Conservation (phyloP, 1,140 invertebrate species). For the Brachionus manjavacas region DNA sequence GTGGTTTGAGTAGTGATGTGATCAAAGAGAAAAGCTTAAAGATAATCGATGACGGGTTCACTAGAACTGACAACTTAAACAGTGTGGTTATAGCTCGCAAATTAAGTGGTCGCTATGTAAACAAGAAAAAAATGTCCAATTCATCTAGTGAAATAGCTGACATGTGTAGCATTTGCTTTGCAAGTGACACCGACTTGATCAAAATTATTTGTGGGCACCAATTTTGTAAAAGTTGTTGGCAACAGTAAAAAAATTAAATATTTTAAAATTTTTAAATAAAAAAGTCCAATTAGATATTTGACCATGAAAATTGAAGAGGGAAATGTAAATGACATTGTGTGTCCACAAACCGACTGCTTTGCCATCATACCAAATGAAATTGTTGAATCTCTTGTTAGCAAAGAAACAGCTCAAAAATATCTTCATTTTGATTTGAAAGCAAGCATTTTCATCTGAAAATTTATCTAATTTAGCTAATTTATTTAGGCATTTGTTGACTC, state of each 20-base stretch:
- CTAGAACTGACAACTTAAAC: neutral
- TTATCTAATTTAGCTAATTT: too few relatives aligned
- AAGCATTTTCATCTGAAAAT: too few relatives aligned
- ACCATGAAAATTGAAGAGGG: conserved; percentile 67
- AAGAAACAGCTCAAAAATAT: conserved; percentile 66
- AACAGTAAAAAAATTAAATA: conserved; percentile 53
- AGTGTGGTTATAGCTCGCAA: neutral
- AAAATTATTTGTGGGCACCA: conserved; percentile 64
- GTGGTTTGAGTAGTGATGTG: conserved; percentile 49
- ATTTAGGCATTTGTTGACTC: conserved; percentile 66
- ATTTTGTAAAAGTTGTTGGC: conserved; percentile 68
- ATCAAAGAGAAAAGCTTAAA: neutral
- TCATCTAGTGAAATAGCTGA: conserved; percentile 4
- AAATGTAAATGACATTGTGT: conserved; percentile 66
- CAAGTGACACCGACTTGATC: conserved; percentile 53
- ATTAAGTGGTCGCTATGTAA: conserved; percentile 23
- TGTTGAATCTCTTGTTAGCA: conserved; percentile 66
- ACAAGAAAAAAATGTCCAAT: neutral
- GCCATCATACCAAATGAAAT: conserved; percentile 66
- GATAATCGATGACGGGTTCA: neutral
- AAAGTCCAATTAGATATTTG: conserved; percentile 59
- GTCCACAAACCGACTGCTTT: conserved; percentile 66
- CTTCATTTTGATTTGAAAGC: conserved; percentile 69
- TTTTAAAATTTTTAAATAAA: neutral
- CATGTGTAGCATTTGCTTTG: conserved; percentile 67